Conservation (phyloP, 2,888 invertebrate species). For the Heliothis peltigera region DNA sequence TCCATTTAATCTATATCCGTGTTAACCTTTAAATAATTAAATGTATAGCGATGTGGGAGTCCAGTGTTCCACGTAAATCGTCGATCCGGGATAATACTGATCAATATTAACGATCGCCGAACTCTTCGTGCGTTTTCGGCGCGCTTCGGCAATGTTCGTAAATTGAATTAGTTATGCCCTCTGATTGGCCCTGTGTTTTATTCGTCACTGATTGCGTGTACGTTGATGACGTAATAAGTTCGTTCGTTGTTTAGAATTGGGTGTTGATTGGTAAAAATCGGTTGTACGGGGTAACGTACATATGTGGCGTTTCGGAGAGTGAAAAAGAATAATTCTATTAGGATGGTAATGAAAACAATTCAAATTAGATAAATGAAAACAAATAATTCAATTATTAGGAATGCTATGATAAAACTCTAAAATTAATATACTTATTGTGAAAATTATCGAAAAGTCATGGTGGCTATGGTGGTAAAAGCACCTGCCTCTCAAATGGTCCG, state of each 20-base stretch:
- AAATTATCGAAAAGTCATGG: too few relatives aligned
- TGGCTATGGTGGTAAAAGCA: too few relatives aligned
- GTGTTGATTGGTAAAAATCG: constrained; percentile 55
- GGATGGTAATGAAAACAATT: background rate
- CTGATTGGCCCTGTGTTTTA: constrained; percentile 69
- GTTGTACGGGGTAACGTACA: constrained; percentile 9
- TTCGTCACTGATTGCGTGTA: constrained; percentile 57
- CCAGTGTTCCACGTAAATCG: constrained; percentile 68
- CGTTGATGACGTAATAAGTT: constrained; percentile 59
- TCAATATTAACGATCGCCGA: constrained; percentile 79
- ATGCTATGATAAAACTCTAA: too few relatives aligned
- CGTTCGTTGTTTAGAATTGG: constrained; percentile 56
- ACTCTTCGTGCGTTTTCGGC: constrained; percentile 59
- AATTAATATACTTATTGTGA: too few relatives aligned
- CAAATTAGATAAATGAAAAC: background rate
- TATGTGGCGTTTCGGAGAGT: constrained; percentile 17
- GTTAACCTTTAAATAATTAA: constrained; percentile 81
- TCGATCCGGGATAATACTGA: constrained; percentile 76
- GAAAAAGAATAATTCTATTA: background rate
- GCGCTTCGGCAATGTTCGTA: constrained; percentile 49
- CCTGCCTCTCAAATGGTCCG: too few relatives aligned
- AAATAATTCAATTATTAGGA: too few relatives aligned
- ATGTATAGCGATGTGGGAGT: constrained; percentile 73
- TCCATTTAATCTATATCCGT: constrained; percentile 58
- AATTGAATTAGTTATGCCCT: constrained; percentile 75